Base-by-base conservation (phyloP, 2,888 invertebrate species). In the Monopis laevigella region DNA sequence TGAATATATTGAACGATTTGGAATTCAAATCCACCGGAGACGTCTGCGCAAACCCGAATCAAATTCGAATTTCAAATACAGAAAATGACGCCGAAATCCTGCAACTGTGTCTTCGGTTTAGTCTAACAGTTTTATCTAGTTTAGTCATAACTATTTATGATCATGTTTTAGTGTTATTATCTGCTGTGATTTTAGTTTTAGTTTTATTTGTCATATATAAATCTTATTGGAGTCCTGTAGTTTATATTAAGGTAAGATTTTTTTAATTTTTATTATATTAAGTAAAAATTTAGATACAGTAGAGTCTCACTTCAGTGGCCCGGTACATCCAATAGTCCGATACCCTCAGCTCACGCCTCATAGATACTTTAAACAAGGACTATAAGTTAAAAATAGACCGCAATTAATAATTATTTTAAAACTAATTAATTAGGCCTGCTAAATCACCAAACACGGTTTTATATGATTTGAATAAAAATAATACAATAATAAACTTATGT, bases 201-300 rank as follows among this genome's bases (percentile, higher is more conserved):
- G 8, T 65, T n/a, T 16, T 65, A 0, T 52, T 54, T 38, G 34
- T 58, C 1, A 11, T 62, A 0, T 69, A 65, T 43, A 73, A 58
- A 29, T 58, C 62, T 32, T 74, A 57, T 48, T 58, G 55, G 47
- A 60, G 47, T 36, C 74, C 70, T 0, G 45, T 65, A 4, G 19
- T 63, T 2, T 67, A 65, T 48, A 53, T 52, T 21, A 72, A 62
- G 61, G 74, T 74, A 34, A 65, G 66, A 54, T 21, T 30, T 26
- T 17, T 17, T 34, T 28, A 39, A 16, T 38, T 36, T 17, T 17
- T 40, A 27, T n/a, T 3, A 29, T 13, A 16, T 24, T 14, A 32
- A 24, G n/a, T 27, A 26, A 16, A 39, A 12, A 24, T 12, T n/a
- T n/a, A n/a, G n/a, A n/a, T n/a, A n/a, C n/a, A n/a, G n/a, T n/a